Base-by-base conservation (phyloP, 2,113 vertebrate genomes). In the Turdus rufiventris region DNA sequence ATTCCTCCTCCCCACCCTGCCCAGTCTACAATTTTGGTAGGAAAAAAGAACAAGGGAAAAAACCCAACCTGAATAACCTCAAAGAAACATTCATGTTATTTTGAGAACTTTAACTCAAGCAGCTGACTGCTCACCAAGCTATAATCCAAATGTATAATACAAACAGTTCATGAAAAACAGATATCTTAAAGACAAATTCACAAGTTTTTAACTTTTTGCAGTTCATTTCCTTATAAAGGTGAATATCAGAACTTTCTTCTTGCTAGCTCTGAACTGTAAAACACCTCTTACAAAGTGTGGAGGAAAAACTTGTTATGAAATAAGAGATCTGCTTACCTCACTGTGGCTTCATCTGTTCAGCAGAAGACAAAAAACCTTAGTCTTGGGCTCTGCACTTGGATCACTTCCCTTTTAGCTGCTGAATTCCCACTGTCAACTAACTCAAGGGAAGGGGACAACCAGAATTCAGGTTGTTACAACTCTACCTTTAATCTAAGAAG, bases 1-100 rank as follows among this genome's bases (percentile, higher is more conserved):
- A 18, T 6, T n/a, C 5, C 11, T 8, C 6, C 1, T 1, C 1
- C 17, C 6, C 29, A 67, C 7, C 26, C 14, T 50, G 12, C 2
- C 3, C 2, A 21, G 1, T 42, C 53, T 56, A 14, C 5, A 14
- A 6, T 57, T 82, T 88, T 15, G 5, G 5, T 75, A 17, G 31
- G 31, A 40, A 68, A 63, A 63, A 42, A 38, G 3, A 50, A 2
- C 5, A 79, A 87, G n/a, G 5, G 29, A 66, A 73, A 85, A 26
- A 38, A 9, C 0, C 8, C 23, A 51, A 67, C 13, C 7, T 61
- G n/a, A 72, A 61, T 42, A 73, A 70, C 5, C 9, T 79, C 31
- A 62, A 70, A 91, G 21, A 48, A 84, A 33, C 2, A 33, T 66
- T 50, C 3, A 9, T n/a, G n/a, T 20, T 82, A 24, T 57, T 72